These are phyloP conservation scores for Lutraria lutraria DNA, from an alignment of 2,888 invertebrate genomes.

Conservation along the genomic window DNA sequence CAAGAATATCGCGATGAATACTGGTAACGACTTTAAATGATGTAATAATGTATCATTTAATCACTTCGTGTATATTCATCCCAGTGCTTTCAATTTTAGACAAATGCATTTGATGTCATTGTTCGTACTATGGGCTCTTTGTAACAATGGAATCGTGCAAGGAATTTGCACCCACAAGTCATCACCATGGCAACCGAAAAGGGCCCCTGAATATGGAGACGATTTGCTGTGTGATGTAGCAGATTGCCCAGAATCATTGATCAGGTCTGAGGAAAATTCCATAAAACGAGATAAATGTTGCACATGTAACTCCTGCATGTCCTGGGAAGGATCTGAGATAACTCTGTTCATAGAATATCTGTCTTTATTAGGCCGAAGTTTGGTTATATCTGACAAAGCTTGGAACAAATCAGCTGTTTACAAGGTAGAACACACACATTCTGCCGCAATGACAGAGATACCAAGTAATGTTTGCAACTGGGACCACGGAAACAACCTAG, in stretches of 20 bases:
- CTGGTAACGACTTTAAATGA: too few relatives aligned
- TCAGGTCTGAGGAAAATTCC: background rate
- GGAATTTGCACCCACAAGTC: background rate
- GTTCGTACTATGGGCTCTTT: background rate
- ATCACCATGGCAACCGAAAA: slow-evolving; percentile 21
- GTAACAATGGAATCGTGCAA: background rate
- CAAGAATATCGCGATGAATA: too few relatives aligned
- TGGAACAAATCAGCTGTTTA: slow-evolving; percentile 22
- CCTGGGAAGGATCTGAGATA: slow-evolving; percentile 28
- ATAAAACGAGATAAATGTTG: slow-evolving; percentile 46
- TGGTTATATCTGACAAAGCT: slow-evolving; percentile 16
- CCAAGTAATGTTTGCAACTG: slow-evolving; percentile 60
- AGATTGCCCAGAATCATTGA: background rate
- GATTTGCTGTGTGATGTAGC: slow-evolving; percentile 8
- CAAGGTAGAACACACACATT: slow-evolving; percentile 26
- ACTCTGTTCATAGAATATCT: slow-evolving; percentile 46
- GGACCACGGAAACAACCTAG: slow-evolving; percentile 35
- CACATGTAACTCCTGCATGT: slow-evolving; percentile 28
- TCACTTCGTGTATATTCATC: background rate
- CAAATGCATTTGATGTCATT: background rate
- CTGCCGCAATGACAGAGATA: slow-evolving; percentile 45
- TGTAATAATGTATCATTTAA: background rate
- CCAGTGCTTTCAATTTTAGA: background rate
- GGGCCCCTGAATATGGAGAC: slow-evolving; percentile 5
- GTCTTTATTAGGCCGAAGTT: slow-evolving; percentile 35